Evolutionary conservation across 1,140 invertebrate genomes (phyloP).

Genomic region (Dendroctonus valens): DNA sequence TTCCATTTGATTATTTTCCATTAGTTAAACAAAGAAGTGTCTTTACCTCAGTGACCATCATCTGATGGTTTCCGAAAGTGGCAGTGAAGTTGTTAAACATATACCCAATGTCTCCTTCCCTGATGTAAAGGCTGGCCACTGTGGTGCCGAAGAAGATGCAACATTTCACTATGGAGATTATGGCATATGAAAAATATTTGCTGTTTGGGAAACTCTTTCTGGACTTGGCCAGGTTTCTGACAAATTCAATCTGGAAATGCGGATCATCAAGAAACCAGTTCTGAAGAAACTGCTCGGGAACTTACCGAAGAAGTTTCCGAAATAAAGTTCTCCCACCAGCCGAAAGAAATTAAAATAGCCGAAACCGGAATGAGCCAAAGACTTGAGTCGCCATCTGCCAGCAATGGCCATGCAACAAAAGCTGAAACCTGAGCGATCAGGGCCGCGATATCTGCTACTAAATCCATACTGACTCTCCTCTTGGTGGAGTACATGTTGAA

Average conservation of each 20-base stretch:
- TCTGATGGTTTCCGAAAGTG: constrained; percentile 57
- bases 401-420: constrained; percentile 67
- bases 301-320: constrained; percentile 13
- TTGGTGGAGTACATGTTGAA: background rate
- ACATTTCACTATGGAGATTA: constrained; percentile 68
- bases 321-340: constrained; percentile 86
- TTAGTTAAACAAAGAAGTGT: background rate
- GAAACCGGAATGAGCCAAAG: constrained; percentile 65
- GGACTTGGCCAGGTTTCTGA: constrained; percentile 55
- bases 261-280: no score
- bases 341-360: constrained; percentile 69
- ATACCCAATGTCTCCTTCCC: constrained; percentile 54
- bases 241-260: constrained; percentile 38
- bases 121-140: constrained; percentile 57
- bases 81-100: constrained; percentile 56
- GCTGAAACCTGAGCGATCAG: constrained; percentile 61
- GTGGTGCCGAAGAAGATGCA: constrained; percentile 60
- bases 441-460: constrained; percentile 45
- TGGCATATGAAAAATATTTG: constrained; percentile 69
- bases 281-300: background rate
- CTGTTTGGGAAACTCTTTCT: constrained; percentile 60
- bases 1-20: background rate
- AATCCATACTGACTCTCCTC: background rate
- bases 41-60: constrained; percentile 59
- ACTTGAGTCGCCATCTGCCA: constrained; percentile 47